Percentiles rank a stretch among this genome's conserved stretches.
Conservation (phyloP, 1,140 invertebrate species). For the Geopemphigus sp. region DNA sequence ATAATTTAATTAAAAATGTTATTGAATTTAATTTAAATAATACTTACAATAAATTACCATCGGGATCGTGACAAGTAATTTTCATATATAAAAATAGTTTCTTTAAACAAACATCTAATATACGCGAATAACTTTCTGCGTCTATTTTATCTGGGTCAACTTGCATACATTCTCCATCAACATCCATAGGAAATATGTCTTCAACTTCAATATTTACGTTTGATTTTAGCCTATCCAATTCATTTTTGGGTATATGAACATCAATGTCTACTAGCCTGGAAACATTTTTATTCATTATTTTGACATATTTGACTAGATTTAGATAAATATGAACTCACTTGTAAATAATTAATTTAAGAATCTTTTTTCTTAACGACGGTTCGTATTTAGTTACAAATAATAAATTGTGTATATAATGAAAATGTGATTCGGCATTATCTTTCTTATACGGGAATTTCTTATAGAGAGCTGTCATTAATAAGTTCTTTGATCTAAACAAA, state of each 20-base stretch:
- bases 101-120: slow-evolving; percentile 66
- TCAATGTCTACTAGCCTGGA: slow-evolving; percentile 58
- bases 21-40: background rate
- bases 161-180: slow-evolving; percentile 55
- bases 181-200: slow-evolving; percentile 59
- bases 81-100: slow-evolving; percentile 63
- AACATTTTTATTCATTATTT: background rate
- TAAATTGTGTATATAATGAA: slow-evolving; percentile 66
- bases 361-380: slow-evolving; percentile 60
- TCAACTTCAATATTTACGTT: slow-evolving; percentile 56
- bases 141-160: slow-evolving; percentile 55
- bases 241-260: slow-evolving; percentile 63
- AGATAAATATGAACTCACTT: slow-evolving; percentile 59
- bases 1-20: background rate
- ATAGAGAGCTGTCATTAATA: slow-evolving; percentile 59
- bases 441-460: slow-evolving; percentile 66
- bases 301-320: background rate
- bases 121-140: slow-evolving; percentile 57
- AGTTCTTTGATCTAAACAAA: slow-evolving; percentile 59
- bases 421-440: slow-evolving; percentile 59
- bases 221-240: slow-evolving; percentile 58
- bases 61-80: slow-evolving; percentile 55
- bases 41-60: slow-evolving; percentile 51
- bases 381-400: slow-evolving; percentile 66
- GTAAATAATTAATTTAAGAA: slow-evolving; percentile 67